Percentiles rank a stretch among this genome's conserved stretches.
Evolutionary conservation across 2,113 vertebrate species (phyloP).

Genomic region (Hepsetus odoe): DNA sequence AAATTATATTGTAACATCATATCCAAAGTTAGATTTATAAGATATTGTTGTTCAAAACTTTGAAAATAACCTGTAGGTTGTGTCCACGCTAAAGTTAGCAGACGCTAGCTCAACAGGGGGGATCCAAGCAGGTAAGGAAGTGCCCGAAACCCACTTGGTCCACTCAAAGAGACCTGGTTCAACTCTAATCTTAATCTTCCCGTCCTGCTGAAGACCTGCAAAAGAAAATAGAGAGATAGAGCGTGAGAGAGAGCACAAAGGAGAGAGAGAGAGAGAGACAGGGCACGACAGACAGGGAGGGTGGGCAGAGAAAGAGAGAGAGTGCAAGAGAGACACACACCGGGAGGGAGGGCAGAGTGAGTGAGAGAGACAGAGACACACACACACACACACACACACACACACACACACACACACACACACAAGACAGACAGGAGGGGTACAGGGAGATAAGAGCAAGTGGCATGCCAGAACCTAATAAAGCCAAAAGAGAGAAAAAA

Average conservation of each 20-base stretch:
- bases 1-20: no score
- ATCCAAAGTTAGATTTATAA: no score
- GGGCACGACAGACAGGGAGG: background rate
- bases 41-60: background rate
- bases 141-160: constrained; percentile 98
- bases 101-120: constrained; percentile 84
- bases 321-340: background rate
- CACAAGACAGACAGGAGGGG: background rate
- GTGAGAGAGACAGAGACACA: no score
- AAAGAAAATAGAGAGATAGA: background rate
- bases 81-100: constrained; percentile 91
- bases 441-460: constrained; percentile 14
- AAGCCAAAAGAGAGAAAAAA: background rate
- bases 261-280: constrained; percentile 10
- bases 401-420: no score
- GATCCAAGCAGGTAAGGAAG: constrained; percentile 88
- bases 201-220: constrained; percentile 92
- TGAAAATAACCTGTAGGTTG: constrained; percentile 89
- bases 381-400: no score
- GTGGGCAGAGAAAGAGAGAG: background rate
- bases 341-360: background rate
- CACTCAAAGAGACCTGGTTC: constrained; percentile 97
- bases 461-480: background rate
- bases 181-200: constrained; percentile 87
- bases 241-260: background rate